Base-by-base conservation (phyloP, 1,140 invertebrate species). In the Drosophila paulistorum region DNA sequence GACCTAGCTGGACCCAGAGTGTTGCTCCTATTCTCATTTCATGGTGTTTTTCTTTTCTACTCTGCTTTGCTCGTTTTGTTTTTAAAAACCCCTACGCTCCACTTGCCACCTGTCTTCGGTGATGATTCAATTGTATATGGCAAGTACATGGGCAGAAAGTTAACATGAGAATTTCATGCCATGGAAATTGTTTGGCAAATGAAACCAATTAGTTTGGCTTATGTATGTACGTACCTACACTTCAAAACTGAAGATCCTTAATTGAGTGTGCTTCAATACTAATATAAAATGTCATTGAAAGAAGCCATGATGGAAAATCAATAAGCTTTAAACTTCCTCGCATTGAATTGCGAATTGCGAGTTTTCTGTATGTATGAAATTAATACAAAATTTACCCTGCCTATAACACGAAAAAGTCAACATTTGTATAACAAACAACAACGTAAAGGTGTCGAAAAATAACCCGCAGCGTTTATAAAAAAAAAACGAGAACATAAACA, bases 391-490 rank as follows among this genome's bases (percentile, higher is more conserved):
- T 41, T 63, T 4, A 23, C 23, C 35, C 3, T 23, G 10, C 10
- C 20, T 11, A 20, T 64, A 54, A 39, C 51, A 20, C 10, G 35
- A 51, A 51, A 59, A 74, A 57, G 17, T 65, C 14, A 75, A 75
- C 35, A 68, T 74, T 68, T 62, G 17, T 9, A 39, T 2, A 58
- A 37, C 74, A 60, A 76, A 76, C 42, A 76, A 39, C 54, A 62
- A 41, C 14, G 23, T 37, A 51, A 54, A 65, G 60, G 69, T 77
- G 73, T 73, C 64, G 68, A 68, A 76, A 76, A 62, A 59, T 60
- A 76, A 45, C 67, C 70, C 2, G 45, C 54, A 20, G 68, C 55
- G 45, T 37, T 54, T 26, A 66, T 20, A 68, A 62, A 45, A 55
- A 23, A 41, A 66, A 62, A 17, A 9, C 63, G 64, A 45, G 59